Base-by-base conservation (phyloP, 1,140 invertebrate species). In the Phymorhynchus buccinoides region DNA sequence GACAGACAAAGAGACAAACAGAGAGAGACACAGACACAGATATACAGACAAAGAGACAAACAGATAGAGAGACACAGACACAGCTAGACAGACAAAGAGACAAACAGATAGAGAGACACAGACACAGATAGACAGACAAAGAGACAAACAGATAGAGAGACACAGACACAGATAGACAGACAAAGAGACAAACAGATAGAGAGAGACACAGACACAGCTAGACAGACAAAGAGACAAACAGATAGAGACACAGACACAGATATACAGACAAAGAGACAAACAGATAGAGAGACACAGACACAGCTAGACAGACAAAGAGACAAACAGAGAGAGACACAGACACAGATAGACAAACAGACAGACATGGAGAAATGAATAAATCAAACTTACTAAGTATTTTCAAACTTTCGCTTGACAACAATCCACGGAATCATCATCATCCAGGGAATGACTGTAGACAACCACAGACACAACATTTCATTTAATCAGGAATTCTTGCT, bases 361-460 rank as follows among this genome's bases (percentile, higher is more conserved):
- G 22, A 66, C 48, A 52, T 22, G 48, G 48, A n/a, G n/a, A n/a
- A n/a, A n/a, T n/a, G n/a, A n/a, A n/a, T n/a, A n/a, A n/a, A n/a
- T n/a, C n/a, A 18, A 14, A 88, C 90, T 90, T 87, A 90, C 89
- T 86, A 86, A 0, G 84, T 39, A 68, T 90, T 87, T 81, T 96
- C 96, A 37, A 95, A 87, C 0, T 91, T 91, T 7, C 94, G 89
- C 85, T 95, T 92, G 12, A 94, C 92, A 32, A 94, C 89, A 7
- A 95, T 93, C 95, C 95, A 96, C 3, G 95, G 92, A 39, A 94
- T 91, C 6, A 96, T 93, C 42, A 95, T 94, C 3, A 95, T 52
- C 14, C 94, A 82, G 4, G 88, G 88, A 32, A 84, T 75, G 18
- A 56, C 88, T 88, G 86, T 41, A n/a, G 80, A 87, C 41, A 44